phyloP scores from a whole-genome alignment of 2,797 vertebrate genomes.

The Paedocypris micromegethes region DNA sequence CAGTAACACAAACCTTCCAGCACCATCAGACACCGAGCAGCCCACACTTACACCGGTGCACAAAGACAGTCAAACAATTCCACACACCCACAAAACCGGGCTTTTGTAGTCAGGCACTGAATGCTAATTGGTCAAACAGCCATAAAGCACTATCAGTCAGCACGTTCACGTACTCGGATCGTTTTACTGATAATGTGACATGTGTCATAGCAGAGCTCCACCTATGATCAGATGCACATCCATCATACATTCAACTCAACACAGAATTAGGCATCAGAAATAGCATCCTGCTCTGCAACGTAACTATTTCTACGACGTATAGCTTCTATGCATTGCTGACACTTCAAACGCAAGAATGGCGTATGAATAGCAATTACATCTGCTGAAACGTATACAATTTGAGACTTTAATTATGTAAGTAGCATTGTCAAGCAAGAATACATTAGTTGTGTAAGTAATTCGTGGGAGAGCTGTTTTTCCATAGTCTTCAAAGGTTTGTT shows the following conservation, averaged over 20 bases:
- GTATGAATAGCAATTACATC: no score
- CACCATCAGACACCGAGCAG: slow-evolving; percentile 21
- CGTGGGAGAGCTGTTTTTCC: no score
- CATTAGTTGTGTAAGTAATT: no score
- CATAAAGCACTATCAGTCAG: background rate
- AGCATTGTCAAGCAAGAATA: no score
- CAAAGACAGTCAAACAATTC: slow-evolving; percentile 14
- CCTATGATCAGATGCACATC: background rate
- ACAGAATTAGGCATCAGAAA: no score
- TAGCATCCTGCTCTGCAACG: no score
- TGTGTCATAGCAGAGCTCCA: background rate
- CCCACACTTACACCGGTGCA: slow-evolving; percentile 5
- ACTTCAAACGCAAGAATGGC: no score
- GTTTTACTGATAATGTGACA: background rate
- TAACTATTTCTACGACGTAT: no score
- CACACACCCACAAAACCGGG: slow-evolving; percentile 1
- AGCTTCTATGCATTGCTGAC: no score
- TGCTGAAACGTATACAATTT: no score
- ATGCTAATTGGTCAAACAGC: background rate
- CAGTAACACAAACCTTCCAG: slow-evolving; percentile 40
- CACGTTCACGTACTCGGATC: background rate
- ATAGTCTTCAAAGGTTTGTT: no score
- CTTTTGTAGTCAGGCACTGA: background rate
- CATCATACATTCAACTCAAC: background rate
- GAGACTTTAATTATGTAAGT: no score